Evolutionary conservation across 2,888 invertebrate species (phyloP).

Genomic region (Mythimna albipuncta): DNA sequence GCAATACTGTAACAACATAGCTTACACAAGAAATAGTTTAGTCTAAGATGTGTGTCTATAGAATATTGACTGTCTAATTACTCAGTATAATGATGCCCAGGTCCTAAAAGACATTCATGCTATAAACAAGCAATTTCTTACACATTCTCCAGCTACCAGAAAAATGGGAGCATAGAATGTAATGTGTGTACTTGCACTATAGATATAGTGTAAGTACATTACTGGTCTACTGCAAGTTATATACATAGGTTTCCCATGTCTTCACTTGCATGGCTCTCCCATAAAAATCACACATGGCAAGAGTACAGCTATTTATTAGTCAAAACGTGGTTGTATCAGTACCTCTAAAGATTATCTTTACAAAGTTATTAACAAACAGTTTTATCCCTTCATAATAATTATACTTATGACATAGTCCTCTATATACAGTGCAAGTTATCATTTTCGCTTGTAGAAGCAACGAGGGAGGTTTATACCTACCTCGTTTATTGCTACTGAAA

Average conservation of each 20-base stretch:
- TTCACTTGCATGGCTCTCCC: neutral
- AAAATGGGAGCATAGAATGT: neutral
- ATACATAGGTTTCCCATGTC: no score
- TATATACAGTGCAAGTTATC: neutral
- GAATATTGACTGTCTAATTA: neutral
- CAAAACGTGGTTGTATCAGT: neutral
- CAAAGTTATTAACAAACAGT: neutral
- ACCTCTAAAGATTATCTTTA: no score
- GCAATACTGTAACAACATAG: neutral
- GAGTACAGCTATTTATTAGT: neutral
- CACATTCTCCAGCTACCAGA: neutral
- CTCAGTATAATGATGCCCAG: neutral
- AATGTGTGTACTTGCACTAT: no score
- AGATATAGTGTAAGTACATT: neutral
- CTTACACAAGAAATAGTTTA: neutral
- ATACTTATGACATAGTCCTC: neutral
- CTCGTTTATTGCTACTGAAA: neutral
- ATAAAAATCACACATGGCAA: neutral
- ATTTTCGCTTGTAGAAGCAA: no score
- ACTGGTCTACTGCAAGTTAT: no score
- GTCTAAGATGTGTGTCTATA: neutral
- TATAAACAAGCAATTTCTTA: neutral
- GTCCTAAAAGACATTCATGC: neutral
- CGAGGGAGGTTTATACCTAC: neutral
- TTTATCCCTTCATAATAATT: neutral